A percentile compares a stretch with the other conserved stretches of the same genome.
phyloP scores from a whole-genome alignment of 2,113 vertebrate species.

The Cnemophilus loriae region DNA sequence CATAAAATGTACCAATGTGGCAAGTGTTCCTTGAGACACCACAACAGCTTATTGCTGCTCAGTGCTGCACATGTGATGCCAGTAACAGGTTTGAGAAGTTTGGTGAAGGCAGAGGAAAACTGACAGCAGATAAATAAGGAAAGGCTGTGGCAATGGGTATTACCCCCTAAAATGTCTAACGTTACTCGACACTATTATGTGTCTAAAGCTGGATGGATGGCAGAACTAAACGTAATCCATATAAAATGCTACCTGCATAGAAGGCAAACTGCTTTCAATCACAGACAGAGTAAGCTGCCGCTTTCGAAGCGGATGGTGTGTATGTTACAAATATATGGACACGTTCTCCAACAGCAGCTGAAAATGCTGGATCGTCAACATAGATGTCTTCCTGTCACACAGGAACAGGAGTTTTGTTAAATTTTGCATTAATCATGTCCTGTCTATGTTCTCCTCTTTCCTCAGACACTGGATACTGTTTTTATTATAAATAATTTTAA shows the following conservation, averaged over 20 bases:
- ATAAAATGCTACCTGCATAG: background rate
- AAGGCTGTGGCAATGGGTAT: background rate
- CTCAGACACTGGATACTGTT: background rate
- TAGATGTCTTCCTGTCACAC: background rate
- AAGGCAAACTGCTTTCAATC: background rate
- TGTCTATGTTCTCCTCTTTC: background rate
- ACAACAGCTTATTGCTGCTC: background rate
- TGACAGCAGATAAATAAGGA: background rate
- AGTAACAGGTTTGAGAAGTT: background rate
- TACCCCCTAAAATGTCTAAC: background rate
- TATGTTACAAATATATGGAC: background rate
- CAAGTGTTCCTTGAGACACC: background rate
- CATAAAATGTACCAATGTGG: background rate
- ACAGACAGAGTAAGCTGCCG: background rate
- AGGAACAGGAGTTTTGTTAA: background rate
- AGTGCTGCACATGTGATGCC: fast-evolving
- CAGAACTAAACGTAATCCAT: background rate
- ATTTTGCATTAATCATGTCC: background rate
- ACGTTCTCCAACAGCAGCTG: background rate
- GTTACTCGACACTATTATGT: fast-evolving
- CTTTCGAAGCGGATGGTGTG: background rate
- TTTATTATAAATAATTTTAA: background rate
- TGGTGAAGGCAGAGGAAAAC: background rate
- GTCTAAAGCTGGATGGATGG: background rate
- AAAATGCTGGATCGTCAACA: background rate